Evolutionary conservation across 2,797 vertebrate species (phyloP).

Genomic region (Enteromius treurensis): DNA sequence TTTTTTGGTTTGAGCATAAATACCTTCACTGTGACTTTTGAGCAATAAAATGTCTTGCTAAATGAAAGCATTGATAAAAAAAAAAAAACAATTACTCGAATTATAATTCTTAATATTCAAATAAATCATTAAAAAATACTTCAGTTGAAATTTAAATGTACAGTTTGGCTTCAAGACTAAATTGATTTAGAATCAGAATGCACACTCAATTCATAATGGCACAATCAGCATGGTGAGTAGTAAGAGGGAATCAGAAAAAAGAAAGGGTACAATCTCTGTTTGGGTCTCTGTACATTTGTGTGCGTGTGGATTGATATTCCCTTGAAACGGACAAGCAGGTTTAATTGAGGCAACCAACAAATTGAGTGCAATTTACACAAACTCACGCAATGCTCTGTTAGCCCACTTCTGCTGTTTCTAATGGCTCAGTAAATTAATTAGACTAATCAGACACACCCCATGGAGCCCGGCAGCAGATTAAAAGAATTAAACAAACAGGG

Average conservation of each 20-base stretch:
- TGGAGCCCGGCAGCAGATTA: constrained; percentile 92
- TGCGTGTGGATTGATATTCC: constrained; percentile 76
- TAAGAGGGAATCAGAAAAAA: not conserved
- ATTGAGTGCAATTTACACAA: constrained; percentile 95
- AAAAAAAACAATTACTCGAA: no score
- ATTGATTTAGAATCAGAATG: not conserved
- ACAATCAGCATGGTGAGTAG: not conserved
- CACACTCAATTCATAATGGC: not conserved
- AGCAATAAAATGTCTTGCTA: not conserved
- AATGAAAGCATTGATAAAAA: not conserved
- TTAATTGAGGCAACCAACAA: constrained; percentile 98
- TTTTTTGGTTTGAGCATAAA: no score
- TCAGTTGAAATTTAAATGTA: not conserved
- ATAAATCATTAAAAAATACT: not conserved
- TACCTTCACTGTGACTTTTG: not conserved
- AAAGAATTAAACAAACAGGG: constrained; percentile 97
- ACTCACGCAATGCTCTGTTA: constrained; percentile 85
- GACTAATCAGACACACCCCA: constrained; percentile 97
- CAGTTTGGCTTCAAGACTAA: not conserved
- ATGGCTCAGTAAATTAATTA: constrained; percentile 99
- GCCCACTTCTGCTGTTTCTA: constrained; percentile 95
- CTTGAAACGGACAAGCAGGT: constrained; percentile 79
- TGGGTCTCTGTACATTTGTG: constrained; percentile 66
- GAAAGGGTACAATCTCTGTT: constrained; percentile 60
- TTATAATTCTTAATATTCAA: not conserved